phyloP scores from a whole-genome alignment of 2,888 invertebrate species.

The Dugesia japonica region DNA sequence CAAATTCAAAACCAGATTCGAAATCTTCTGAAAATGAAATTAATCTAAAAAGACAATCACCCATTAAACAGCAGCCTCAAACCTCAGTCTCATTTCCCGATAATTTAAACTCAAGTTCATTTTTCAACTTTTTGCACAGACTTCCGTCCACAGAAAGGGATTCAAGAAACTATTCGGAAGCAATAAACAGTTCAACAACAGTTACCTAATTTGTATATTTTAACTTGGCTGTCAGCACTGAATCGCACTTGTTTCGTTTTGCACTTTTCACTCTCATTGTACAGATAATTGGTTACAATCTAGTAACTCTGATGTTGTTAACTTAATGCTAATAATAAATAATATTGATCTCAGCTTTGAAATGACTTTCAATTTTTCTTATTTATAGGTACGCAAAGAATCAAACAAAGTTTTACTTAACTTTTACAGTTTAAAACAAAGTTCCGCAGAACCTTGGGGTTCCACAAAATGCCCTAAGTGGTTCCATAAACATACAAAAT shows the following conservation, averaged over 20 bases:
- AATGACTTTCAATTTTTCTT: too few species aligned
- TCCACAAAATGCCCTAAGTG: too few species aligned
- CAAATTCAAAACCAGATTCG: background rate
- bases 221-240: background rate
- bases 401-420: too few species aligned
- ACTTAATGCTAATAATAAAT: background rate
- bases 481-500: too few species aligned
- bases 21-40: background rate
- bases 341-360: conserved; percentile 12
- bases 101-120: background rate
- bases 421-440: too few species aligned
- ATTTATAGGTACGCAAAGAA: too few species aligned
- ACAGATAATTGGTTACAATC: conserved; percentile 16
- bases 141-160: background rate
- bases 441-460: too few species aligned
- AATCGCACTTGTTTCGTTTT: background rate
- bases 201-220: background rate
- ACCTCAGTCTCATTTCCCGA: background rate
- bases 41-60: background rate
- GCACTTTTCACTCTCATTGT: conserved; percentile 2
- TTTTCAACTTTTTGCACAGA: conserved; percentile 3
- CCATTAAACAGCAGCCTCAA: background rate
- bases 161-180: conserved; percentile 8
- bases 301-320: conserved; percentile 13
- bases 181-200: background rate